Conservation (phyloP, 2,113 vertebrate species). For the Cinclus cinclus region DNA sequence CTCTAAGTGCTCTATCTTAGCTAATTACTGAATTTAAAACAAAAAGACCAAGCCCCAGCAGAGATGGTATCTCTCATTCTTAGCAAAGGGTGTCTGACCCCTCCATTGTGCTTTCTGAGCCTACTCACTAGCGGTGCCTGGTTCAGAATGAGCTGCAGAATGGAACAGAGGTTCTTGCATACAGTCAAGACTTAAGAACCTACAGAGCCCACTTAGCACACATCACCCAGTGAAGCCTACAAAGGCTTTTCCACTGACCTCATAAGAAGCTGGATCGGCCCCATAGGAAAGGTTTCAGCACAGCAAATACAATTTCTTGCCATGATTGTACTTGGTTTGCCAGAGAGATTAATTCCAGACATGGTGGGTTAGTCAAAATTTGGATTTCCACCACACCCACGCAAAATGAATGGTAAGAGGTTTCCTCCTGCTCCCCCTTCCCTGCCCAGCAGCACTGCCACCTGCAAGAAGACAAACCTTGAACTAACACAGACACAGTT, state of each 20-base stretch:
- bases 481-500: constrained; percentile 30
- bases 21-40: background rate
- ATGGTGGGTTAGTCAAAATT: background rate
- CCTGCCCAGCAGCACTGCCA: constrained; percentile 23
- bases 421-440: constrained; percentile 1
- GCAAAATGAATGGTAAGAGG: constrained; percentile 4
- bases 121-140: background rate
- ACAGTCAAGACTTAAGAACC: background rate
- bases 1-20: background rate
- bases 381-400: constrained; percentile 35
- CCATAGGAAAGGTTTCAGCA: background rate
- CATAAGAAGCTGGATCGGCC: background rate
- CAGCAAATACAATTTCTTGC: constrained; percentile 1
- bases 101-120: background rate
- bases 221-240: background rate
- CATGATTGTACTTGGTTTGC: background rate
- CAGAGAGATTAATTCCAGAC: constrained; percentile 30
- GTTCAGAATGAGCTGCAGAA: background rate
- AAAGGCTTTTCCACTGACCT: background rate
- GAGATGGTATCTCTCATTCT: background rate
- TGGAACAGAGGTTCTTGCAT: background rate
- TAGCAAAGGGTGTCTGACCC: background rate
- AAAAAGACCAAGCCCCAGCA: background rate
- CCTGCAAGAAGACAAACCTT: constrained; percentile 58
- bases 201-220: background rate